Evolutionary conservation across 2,113 vertebrate species (phyloP), one percentile per base, ranked within the genome.

Genomic region (Toxostoma redivivum): DNA sequence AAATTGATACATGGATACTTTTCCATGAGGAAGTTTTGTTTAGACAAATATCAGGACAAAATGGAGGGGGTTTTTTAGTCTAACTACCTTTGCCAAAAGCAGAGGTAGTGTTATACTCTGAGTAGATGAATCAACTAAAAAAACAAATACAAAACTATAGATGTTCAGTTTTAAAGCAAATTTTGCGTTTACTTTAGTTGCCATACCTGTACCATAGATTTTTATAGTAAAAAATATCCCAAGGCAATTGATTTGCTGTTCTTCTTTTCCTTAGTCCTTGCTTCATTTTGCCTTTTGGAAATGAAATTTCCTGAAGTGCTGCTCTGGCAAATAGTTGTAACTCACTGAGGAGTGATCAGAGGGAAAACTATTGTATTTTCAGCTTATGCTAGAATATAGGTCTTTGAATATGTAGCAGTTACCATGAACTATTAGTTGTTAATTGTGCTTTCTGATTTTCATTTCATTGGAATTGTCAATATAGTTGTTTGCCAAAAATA

Each of bases 41-140:
- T 30, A 58, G 33, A n/a, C 47, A 62, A 83, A 11, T 51, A 54
- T 25, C 38, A 51, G 31, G 50, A 42, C 40, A 61, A 81, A 78
- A 14, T 1, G 1, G 30, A 72, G 23, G n/a, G 2, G 0, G 0
- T 23, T n/a, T 77, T 69, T 62, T 30, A 53, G 69, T 47, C 20
- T n/a, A 47, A 28, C 15, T 40, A 7, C 20, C 33, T 62, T 47
- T 87, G 28, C 66, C 27, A 47, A 74, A 79, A 88, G n/a, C 19
- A 38, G 40, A 44, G 64, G 23, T 50, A 61, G 13, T 67, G 18
- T 30, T 25, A 62, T 82, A 25, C 30, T 61, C 47, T 23, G 28
- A 79, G 62, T 19, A 76, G 54, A 51, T 28, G 33, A 94, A 24
- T 10, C 18, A 83, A 73, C 22, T 48, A 33, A 42, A 44, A 44